Evolutionary conservation across 2,797 vertebrate genomes (phyloP).

Genomic region (Lacerta viridis): DNA sequence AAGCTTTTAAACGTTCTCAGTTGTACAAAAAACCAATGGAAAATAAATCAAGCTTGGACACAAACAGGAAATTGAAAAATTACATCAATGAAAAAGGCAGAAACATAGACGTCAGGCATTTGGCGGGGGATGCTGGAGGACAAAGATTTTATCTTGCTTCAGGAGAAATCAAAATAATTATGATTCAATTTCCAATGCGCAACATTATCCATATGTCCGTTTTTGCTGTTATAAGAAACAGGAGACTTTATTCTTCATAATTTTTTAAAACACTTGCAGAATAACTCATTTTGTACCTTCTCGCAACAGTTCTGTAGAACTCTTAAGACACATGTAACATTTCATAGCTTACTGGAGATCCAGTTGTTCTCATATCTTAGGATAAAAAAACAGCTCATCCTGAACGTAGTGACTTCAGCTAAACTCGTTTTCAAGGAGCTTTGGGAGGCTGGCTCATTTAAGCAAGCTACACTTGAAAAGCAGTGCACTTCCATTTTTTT

Average conservation of each 20-base stretch:
- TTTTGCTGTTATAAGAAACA: constrained; percentile 21
- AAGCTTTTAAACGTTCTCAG: constrained; percentile 69
- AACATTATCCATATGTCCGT: constrained; percentile 8
- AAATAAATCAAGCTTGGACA: constrained; percentile 76
- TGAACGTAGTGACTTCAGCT: background rate
- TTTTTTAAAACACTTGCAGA: background rate
- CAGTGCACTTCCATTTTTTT: background rate
- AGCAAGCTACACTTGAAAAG: background rate
- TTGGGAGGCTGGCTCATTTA: background rate
- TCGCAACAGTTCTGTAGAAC: background rate
- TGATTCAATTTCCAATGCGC: constrained; percentile 40
- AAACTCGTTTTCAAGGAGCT: background rate
- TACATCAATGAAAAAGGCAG: constrained; percentile 74
- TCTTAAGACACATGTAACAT: background rate
- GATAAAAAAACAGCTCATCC: background rate
- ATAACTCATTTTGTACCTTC: background rate
- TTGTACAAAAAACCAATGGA: constrained; percentile 77
- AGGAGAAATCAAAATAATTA: constrained; percentile 60
- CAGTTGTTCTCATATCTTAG: background rate
- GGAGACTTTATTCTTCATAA: background rate
- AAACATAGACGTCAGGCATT: constrained; percentile 75
- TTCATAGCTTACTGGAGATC: background rate
- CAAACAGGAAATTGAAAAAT: constrained; percentile 79
- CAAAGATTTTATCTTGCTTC: constrained; percentile 73
- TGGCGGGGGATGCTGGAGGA: constrained; percentile 69